Evolutionary conservation across 2,888 invertebrate genomes (phyloP), one percentile per base, ranked within the genome.

Genomic region (Ochlodes sylvanus): DNA sequence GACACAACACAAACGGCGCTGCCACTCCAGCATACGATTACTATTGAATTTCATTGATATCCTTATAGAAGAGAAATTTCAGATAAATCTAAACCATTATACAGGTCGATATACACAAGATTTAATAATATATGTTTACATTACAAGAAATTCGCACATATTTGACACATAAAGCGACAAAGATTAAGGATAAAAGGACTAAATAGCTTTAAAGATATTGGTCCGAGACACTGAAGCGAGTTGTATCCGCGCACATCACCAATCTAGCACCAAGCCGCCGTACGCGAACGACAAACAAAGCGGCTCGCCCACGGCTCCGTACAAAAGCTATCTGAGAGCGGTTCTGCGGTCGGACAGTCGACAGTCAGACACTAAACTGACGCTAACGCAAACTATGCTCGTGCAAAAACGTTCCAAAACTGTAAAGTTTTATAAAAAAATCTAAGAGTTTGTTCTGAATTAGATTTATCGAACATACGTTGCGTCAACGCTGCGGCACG

Each of bases 141-240:
- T 89, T 87, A 89, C 85, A 87, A 88, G 87, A 89, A 89, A 89
- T 85, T 92, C 89, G 92, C 93, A 90, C 89, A 91, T 89, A 90
- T 92, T 93, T 93, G 92, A 93, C 93, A 93, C 92, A 92, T 90
- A 92, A 93, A 93, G 93, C 93, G 91, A 92, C 87, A 85, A 86
- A 86, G 85, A 89, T 85, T 88, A 89, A 77, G 82, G 83, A 84
- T 85, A 85, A 86, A 82, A 87, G 87, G 88, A 89, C 80, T 87
- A 89, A 85, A 79, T 85, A 88, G 90, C 88, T 83, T 85, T 84
- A 86, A 62, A 86, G 87, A 88, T 85, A 89, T 93, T 93, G 93
- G 93, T 93, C 93, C 93, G 90, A 92, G 90, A 92, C 90, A 87
- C 89, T 86, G 89, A 92, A 92, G 93, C 92, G 83, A 89, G 86